Percentiles rank a stretch among this genome's conserved stretches.
phyloP scores from a whole-genome alignment of 2,113 vertebrate genomes.

The Felis catus region DNA sequence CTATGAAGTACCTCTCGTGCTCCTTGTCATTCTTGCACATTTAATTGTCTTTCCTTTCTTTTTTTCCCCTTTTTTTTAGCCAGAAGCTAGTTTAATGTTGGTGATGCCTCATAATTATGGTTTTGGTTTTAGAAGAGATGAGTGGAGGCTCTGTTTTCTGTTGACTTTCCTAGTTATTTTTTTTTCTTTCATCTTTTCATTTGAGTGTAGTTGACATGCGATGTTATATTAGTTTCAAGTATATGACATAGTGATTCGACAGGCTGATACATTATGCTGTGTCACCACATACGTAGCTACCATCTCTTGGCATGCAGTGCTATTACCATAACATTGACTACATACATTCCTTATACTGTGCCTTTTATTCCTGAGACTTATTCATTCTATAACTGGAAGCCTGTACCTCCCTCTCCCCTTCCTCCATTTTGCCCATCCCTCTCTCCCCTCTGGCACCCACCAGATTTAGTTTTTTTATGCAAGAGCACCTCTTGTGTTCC shows the following conservation, averaged over 20 bases:
- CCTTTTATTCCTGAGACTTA: background rate
- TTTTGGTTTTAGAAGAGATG: background rate
- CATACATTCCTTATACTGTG: background rate
- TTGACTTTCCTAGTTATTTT: background rate
- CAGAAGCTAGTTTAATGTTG: background rate
- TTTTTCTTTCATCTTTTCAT: background rate
- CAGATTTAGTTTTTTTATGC: background rate
- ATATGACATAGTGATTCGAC: background rate
- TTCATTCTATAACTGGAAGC: background rate
- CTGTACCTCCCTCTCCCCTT: background rate
- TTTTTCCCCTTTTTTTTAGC: background rate
- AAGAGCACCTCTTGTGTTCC: background rate
- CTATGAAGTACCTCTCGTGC: background rate
- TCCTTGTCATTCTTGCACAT: background rate
- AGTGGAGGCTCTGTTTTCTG: background rate
- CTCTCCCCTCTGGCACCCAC: background rate
- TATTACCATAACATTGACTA: background rate
- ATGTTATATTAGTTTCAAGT: background rate
- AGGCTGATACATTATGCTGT: background rate
- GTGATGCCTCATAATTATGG: background rate
- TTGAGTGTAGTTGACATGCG: background rate
- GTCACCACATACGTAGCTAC: background rate
- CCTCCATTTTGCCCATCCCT: background rate
- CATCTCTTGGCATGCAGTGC: background rate
- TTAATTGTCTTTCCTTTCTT: background rate